Percentiles rank a stretch among this genome's conserved stretches.
Conservation (phyloP, 2,113 vertebrate species). For the Calonectris borealis region DNA sequence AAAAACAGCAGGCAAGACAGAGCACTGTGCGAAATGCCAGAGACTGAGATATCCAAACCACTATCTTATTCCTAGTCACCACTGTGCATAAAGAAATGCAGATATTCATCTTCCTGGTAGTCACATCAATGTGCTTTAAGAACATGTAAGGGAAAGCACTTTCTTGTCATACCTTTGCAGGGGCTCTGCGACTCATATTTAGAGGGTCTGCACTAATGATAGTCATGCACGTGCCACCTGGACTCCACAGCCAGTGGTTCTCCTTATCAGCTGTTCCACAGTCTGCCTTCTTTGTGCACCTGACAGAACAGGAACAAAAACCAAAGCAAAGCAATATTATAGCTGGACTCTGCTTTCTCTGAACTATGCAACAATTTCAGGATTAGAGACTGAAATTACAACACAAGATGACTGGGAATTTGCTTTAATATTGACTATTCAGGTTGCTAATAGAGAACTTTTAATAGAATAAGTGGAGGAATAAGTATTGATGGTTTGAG, state of each 20-base stretch:
- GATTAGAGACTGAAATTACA: neutral
- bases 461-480: neutral
- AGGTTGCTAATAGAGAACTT: neutral
- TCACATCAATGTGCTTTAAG: neutral
- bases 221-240: constrained; percentile 79
- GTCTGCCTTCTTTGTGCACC: constrained; percentile 84
- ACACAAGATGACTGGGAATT: neutral
- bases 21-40: neutral
- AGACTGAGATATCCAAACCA: neutral
- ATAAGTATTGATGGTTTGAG: neutral
- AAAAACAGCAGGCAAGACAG: neutral
- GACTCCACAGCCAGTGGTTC: constrained; percentile 93
- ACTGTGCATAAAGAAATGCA: neutral
- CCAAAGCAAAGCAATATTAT: neutral
- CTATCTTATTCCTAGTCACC: neutral
- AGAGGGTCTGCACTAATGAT: constrained; percentile 79
- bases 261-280: constrained; percentile 75
- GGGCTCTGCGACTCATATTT: constrained; percentile 86
- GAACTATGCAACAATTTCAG: neutral
- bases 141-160: neutral
- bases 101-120: neutral
- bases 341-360: neutral
- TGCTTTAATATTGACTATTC: neutral
- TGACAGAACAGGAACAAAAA: constrained; percentile 43
- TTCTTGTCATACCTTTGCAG: constrained; percentile 56